Base-by-base conservation (phyloP, 1,140 invertebrate genomes). In the Chrysomallon squamiferum region DNA sequence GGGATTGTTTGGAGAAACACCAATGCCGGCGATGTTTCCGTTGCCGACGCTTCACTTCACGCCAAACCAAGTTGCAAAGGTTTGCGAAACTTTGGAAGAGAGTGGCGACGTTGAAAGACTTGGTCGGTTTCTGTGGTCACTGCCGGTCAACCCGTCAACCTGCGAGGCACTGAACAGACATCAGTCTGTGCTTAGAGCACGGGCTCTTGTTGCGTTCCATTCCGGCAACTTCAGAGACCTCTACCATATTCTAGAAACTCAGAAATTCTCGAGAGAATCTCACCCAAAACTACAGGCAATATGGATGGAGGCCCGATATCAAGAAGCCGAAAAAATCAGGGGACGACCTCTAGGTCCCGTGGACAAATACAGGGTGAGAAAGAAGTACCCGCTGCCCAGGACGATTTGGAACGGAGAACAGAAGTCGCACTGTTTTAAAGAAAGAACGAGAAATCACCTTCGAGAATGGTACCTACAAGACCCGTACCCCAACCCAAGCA, bases 401-500 rank as follows among this genome's bases (percentile, higher is more conserved):
- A 99, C 97, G 1, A 99, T 99, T 68, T 98, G 97, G 97, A 97
- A 99, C 86, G 97, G 97, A 25, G 97, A 99, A 80, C 97, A 99
- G 86, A 99, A 99, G 88, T 99, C 96, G 20, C 97, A 99, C 86
- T 99, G 97, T 84, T 99, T 99, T 87, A 99, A 99, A 86, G 97
- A 99, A 86, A 87, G 97, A 41, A 99, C 97, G 71, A 87, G 97
- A 62, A 94, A 93, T 74, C 88, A 98, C 59, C 87, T 99, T 60
- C 87, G 97, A 52, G 97, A 99, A 87, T 98, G 96, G 95, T 83
- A 81, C 56, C 65, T 81, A 7, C 95, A 99, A 87, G 97, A 99
- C 87, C 96, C 96, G 3, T 99, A 99, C 87, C 97, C 97, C 29
- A 99, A 99, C 86, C 96, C 96, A n/a, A 96, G 94, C 47, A 99